Conservation (phyloP, 1,140 invertebrate species). For the Cherax quadricarinatus region DNA sequence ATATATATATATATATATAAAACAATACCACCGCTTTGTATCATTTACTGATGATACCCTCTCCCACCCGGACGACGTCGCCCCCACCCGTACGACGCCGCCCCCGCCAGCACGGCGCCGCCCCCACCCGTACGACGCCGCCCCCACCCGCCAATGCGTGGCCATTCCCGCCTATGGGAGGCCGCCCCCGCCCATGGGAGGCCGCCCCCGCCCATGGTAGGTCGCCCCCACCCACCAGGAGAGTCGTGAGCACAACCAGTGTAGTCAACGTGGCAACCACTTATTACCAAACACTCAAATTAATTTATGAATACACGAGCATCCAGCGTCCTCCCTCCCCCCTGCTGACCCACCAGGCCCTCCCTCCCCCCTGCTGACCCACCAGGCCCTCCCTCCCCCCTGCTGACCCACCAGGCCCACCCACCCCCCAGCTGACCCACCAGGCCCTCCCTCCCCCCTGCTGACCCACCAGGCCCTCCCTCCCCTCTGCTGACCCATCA, state of each 20-base stretch:
- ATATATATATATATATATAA: no score
- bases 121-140: no score
- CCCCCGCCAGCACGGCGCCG: background rate
- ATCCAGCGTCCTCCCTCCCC: no score
- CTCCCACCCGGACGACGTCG: background rate
- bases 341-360: no score
- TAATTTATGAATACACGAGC: slow-evolving; percentile 68
- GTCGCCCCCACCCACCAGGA: slow-evolving; percentile 16
- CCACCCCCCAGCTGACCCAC: background rate
- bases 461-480: no score
- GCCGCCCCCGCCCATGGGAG: no score
- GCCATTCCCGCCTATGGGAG: no score
- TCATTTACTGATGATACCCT: no score
- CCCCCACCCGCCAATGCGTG: background rate
- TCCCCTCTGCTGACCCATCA: background rate
- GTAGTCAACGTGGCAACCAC: slow-evolving; percentile 60
- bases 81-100: background rate
- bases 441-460: no score
- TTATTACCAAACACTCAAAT: slow-evolving; percentile 71
- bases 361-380: background rate
- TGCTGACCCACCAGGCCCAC: no score
- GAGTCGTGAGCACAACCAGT: slow-evolving; percentile 65
- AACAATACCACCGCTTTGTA: no score
- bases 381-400: background rate
- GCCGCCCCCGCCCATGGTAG: slow-evolving; percentile 6